Base-by-base conservation (phyloP, 2,113 vertebrate genomes). In the Noctilio leporinus region DNA sequence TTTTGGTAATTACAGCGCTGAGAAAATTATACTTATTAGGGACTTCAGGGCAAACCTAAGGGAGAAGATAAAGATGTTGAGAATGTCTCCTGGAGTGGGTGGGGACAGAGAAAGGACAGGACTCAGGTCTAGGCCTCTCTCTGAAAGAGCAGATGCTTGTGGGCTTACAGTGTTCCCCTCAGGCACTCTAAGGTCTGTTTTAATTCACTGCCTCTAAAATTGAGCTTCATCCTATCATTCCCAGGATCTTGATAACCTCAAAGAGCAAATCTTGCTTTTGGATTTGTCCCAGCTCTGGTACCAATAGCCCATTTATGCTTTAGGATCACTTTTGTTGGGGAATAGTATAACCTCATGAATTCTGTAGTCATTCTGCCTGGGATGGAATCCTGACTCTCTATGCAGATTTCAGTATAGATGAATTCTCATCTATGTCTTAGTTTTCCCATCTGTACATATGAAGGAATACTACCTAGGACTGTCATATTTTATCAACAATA, bases 371-470 rank as follows among this genome's bases (percentile, higher is more conserved):
- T 9, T 59, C 24, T 76, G n/a, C 5, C 30, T 64, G 38, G 33
- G 72, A 69, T 35, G 84, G 73, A 92, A 86, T 86, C 80, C 85
- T 84, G 45, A 82, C n/a, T 33, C 0, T 96, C 40, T 65, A 0
- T 49, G 0, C 92, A 94, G 47, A n/a, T 94, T 88, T 55, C 11
- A 1, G 1, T 96, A 98, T 94, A 93, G 3, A 91, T 7, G 49
- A 87, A 70, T 65, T 64, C 4, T 89, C 30, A 89, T 77, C 76
- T 59, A 38, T 96, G 15, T 35, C 91, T 93, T 82, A 92, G 86
- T 97, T 94, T 97, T 72, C 38, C 30, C n/a, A 82, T 80, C 45
- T 88, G 20, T 93, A 89, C 82, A 69, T 89, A 28, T 73, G 47
- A 92, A 70, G 9, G 20, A 51, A 14, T 90, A 57, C 40, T 10